These are phyloP conservation scores for Cremastinae sp. DNA, from an alignment of 2,888 invertebrate species.

Conservation along the genomic window DNA sequence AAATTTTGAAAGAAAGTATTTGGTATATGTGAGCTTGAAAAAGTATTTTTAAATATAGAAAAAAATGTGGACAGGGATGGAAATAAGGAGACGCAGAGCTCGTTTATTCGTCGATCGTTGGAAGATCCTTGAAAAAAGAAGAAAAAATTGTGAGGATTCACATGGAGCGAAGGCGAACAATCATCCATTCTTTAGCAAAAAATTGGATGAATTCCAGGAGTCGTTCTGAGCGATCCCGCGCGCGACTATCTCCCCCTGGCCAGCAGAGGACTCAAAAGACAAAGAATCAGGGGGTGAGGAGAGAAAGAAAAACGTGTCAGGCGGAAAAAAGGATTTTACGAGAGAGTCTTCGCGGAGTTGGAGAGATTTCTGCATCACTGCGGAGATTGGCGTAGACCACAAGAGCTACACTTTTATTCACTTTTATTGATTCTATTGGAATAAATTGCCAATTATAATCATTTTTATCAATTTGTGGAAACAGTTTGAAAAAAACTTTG, in stretches of 20 bases:
- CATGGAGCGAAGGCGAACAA: slow-evolving; percentile 58
- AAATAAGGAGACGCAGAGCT: neutral
- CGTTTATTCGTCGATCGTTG: neutral
- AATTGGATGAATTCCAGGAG: slow-evolving; percentile 71
- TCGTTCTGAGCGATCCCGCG: slow-evolving; percentile 59
- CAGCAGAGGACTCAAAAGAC: slow-evolving; percentile 42
- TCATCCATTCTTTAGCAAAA: slow-evolving; percentile 60
- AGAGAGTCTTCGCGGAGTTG: slow-evolving; percentile 67
- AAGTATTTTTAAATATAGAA: too few relatives aligned
- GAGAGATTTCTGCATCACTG: slow-evolving; percentile 68
- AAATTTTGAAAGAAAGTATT: too few relatives aligned
- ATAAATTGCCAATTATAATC: too few relatives aligned
- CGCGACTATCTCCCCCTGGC: slow-evolving; percentile 1
- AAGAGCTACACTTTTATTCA: neutral
- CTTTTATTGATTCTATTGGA: too few relatives aligned
- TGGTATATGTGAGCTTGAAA: too few relatives aligned
- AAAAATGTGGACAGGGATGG: neutral
- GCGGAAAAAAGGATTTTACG: slow-evolving; percentile 68
- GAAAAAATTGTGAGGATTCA: slow-evolving; percentile 37
- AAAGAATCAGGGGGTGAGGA: neutral
- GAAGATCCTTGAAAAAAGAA: neutral
- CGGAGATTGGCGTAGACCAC: slow-evolving; percentile 55
- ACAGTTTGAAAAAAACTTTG: too few relatives aligned
- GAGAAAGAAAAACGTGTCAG: slow-evolving; percentile 5
- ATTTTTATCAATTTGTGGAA: too few relatives aligned